Evolutionary conservation across 2,113 vertebrate genomes (phyloP).

Genomic region (Cyprinus carpio): DNA sequence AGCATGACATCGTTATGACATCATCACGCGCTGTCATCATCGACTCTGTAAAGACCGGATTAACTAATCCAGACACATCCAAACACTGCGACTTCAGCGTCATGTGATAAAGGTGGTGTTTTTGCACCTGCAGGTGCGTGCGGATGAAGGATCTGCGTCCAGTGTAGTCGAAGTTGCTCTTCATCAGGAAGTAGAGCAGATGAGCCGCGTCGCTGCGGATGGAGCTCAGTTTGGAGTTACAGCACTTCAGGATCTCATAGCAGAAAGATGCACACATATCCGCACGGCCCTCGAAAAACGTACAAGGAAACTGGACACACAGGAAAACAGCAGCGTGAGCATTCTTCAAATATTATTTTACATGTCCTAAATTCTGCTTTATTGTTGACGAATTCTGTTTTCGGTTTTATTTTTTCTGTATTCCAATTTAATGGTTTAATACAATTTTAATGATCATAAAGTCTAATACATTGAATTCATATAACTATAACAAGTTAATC

Average conservation of each 20-base stretch:
- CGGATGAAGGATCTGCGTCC: constrained; percentile 95
- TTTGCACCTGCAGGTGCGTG: constrained; percentile 90
- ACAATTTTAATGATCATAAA: no score
- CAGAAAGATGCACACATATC: constrained; percentile 97
- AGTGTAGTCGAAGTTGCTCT: constrained; percentile 98
- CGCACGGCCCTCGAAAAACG: constrained; percentile 94
- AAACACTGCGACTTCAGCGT: neutral
- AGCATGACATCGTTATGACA: neutral
- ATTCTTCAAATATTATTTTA: neutral
- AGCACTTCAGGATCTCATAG: constrained; percentile 96
- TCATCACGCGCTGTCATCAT: neutral
- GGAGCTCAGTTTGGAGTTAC: constrained; percentile 95
- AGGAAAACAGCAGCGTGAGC: neutral
- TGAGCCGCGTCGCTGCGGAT: constrained; percentile 93
- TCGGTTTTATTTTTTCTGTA: no score
- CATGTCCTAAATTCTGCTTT: no score
- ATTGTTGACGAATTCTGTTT: no score
- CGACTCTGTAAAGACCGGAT: neutral
- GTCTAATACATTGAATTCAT: no score
- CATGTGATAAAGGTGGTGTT: neutral
- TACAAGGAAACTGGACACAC: constrained; percentile 87
- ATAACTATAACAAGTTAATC: no score
- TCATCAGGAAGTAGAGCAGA: constrained; percentile 97
- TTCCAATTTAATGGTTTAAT: no score
- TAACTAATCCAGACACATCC: neutral